These are phyloP conservation scores for Sylvietta virens DNA, from an alignment of 2,113 vertebrate genomes.

Conservation along the genomic window DNA sequence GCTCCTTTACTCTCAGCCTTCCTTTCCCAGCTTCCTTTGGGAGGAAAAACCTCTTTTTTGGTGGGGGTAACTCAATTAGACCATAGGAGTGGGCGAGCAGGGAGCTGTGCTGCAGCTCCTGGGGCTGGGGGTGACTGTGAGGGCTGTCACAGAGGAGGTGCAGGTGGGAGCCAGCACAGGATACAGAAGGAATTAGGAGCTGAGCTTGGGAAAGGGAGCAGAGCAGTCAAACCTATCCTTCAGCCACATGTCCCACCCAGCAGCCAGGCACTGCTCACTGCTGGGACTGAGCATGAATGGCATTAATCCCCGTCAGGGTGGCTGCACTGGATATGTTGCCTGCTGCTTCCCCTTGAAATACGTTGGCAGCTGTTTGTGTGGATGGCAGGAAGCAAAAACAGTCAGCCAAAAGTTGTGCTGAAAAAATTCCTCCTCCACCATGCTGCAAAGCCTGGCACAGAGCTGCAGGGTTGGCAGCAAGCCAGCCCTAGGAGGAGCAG, in stretches of 20 bases:
- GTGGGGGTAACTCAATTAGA: accelerated
- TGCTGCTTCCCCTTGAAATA: background rate
- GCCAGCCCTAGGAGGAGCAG: background rate
- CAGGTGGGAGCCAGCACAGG: accelerated
- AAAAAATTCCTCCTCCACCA: background rate
- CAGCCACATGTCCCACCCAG: background rate
- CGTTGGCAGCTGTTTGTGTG: background rate
- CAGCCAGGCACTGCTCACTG: background rate
- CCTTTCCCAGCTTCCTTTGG: background rate
- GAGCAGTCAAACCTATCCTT: background rate
- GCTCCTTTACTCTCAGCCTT: background rate
- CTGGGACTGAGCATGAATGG: background rate
- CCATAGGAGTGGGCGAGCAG: background rate
- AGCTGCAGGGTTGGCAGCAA: background rate
- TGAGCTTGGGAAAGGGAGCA: background rate
- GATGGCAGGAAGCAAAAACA: background rate
- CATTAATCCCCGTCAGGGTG: background rate
- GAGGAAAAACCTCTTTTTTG: background rate
- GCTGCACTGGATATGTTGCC: background rate
- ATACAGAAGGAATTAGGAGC: background rate
- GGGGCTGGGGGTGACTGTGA: background rate
- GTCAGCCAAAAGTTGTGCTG: background rate
- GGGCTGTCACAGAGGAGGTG: background rate
- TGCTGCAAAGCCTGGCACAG: background rate
- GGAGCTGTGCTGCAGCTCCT: background rate